Conservation (phyloP, 37 sponge, comb jelly and placozoan species). For the Spongia lamella region DNA sequence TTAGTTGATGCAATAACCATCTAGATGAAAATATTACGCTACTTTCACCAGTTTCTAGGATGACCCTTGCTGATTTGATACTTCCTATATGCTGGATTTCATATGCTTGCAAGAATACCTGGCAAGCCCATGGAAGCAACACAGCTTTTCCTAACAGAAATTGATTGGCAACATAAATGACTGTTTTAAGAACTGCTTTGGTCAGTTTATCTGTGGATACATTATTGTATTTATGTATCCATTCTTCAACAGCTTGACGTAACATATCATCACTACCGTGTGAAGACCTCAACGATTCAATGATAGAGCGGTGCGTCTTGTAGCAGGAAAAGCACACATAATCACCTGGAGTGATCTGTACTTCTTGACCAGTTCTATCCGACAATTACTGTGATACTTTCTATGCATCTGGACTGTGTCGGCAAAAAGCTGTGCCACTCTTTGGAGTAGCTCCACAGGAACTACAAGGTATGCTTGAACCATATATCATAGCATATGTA, state of each 20-base stretch:
- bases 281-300: not conserved
- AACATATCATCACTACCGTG: not conserved
- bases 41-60: constrained; percentile 5
- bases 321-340: constrained; percentile 1
- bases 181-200: not conserved
- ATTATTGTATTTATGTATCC: not conserved
- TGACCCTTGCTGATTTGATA: not conserved
- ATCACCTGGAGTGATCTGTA: not conserved
- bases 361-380: not conserved
- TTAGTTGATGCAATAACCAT: constrained; percentile 32
- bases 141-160: not conserved
- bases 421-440: not conserved
- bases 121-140: not conserved
- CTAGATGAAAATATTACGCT: constrained; percentile 1
- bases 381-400: not conserved
- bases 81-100: not conserved
- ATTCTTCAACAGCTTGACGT: not conserved
- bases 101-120: not conserved
- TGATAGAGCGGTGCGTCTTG: not conserved
- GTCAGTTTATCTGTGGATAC: not conserved
- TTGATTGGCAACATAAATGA: constrained; percentile 6
- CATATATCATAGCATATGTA: too few relatives aligned
- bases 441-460: not conserved
- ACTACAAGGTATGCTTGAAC: not conserved
- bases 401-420: constrained; percentile 10